These are phyloP conservation scores for Zapornia atra DNA, from an alignment of 2,113 vertebrate species.

Conservation along the genomic window DNA sequence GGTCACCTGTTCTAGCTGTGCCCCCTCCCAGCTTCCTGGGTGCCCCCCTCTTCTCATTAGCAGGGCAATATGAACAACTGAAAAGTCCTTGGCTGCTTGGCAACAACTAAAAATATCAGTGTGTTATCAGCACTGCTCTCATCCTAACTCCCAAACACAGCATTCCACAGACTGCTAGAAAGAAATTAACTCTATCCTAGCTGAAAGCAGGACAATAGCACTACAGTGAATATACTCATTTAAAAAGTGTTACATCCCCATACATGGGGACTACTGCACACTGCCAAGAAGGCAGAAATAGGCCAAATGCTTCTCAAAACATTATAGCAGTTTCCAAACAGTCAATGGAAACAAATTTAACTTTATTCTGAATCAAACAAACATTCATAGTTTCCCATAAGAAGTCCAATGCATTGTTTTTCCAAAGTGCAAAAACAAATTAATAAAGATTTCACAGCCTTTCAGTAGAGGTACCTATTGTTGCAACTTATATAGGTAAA, in stretches of 20 bases:
- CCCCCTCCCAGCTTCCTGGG: too few species aligned
- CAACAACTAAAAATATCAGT: too few species aligned
- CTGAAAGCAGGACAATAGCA: background rate
- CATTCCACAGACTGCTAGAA: too few species aligned
- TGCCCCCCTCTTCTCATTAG: too few species aligned
- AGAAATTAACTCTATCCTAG: too few species aligned
- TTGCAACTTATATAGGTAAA: background rate
- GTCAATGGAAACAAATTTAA: background rate
- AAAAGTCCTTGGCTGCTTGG: too few species aligned
- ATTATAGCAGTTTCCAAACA: background rate
- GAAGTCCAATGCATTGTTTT: background rate
- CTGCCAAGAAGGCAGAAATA: background rate
- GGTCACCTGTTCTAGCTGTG: too few species aligned
- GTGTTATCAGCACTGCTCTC: too few species aligned
- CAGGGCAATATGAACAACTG: too few species aligned
- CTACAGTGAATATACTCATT: background rate
- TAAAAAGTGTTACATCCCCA: background rate
- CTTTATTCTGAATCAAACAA: conserved; percentile 23
- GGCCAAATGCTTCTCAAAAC: background rate
- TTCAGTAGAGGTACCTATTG: background rate
- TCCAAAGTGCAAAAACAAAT: background rate
- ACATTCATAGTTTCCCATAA: background rate
- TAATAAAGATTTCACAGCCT: background rate
- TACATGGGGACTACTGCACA: background rate
- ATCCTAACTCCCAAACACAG: too few species aligned